These are phyloP conservation scores for Neocrepidodera transversa DNA, from an alignment of 2,888 invertebrate genomes.

Conservation along the genomic window DNA sequence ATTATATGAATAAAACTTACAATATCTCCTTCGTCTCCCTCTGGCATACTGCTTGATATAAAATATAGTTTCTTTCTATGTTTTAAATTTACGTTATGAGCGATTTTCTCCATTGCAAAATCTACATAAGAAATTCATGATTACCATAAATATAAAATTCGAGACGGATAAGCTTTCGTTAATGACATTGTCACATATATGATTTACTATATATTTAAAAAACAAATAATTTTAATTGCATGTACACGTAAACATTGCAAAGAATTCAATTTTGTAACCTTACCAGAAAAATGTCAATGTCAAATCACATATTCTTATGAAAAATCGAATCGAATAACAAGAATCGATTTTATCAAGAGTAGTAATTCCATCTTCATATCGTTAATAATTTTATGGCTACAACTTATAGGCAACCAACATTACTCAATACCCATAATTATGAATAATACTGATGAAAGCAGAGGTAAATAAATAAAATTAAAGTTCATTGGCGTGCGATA, in stretches of 20 bases:
- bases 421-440: too few species aligned
- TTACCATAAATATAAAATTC: slow-evolving; percentile 21
- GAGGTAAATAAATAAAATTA: too few species aligned
- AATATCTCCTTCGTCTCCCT: slow-evolving; percentile 36
- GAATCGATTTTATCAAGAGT: background rate
- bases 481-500: too few species aligned
- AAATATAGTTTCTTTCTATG: slow-evolving; percentile 28
- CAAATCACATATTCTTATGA: background rate
- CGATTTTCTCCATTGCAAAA: slow-evolving; percentile 34
- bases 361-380: background rate
- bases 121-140: slow-evolving; percentile 36
- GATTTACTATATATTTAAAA: slow-evolving; percentile 14
- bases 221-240: slow-evolving; percentile 11
- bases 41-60: slow-evolving; percentile 37
- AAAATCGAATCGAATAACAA: too few species aligned
- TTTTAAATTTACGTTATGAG: slow-evolving; percentile 32
- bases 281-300: slow-evolving; percentile 8
- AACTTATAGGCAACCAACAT: too few species aligned
- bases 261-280: slow-evolving; percentile 5
- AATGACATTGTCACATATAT: slow-evolving; percentile 21
- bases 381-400: background rate
- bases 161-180: slow-evolving; percentile 9
- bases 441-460: too few species aligned
- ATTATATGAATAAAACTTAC: too few species aligned
- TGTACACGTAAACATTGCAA: slow-evolving; percentile 35